These are phyloP conservation scores for Turdus rufiventris DNA, from an alignment of 2,113 vertebrate species.

Conservation along the genomic window DNA sequence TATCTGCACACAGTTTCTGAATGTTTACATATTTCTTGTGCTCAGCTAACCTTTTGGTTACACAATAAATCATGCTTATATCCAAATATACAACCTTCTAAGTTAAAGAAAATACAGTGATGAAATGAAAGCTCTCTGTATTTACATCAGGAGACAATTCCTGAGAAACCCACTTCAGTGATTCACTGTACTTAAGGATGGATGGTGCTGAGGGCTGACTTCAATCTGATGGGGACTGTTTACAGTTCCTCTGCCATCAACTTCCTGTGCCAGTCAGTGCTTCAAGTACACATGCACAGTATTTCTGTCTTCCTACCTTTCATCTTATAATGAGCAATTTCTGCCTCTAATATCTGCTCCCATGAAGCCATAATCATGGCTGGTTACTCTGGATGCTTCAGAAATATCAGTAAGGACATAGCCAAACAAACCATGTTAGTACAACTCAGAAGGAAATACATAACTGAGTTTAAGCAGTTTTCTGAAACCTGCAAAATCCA, in stretches of 20 bases:
- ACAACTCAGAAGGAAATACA: background rate
- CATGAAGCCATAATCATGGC: background rate
- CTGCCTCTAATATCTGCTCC: background rate
- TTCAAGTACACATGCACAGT: background rate
- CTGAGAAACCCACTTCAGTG: background rate
- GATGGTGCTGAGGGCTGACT: background rate
- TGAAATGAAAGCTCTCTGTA: background rate
- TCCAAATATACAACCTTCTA: background rate
- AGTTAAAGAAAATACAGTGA: background rate
- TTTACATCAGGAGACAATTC: background rate
- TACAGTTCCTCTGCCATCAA: background rate
- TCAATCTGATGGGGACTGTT: background rate
- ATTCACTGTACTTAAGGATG: rapidly evolving
- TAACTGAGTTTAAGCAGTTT: background rate
- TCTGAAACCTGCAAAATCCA: background rate
- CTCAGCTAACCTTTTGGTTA: background rate
- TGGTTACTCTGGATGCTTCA: background rate
- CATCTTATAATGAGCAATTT: background rate
- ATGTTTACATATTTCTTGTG: background rate
- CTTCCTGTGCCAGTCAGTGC: background rate
- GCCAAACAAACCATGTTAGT: background rate
- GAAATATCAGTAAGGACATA: background rate
- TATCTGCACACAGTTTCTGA: background rate
- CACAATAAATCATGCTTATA: background rate
- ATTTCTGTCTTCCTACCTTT: background rate